Base-by-base conservation (phyloP, 2,888 invertebrate genomes). In the Timema cristinae region DNA sequence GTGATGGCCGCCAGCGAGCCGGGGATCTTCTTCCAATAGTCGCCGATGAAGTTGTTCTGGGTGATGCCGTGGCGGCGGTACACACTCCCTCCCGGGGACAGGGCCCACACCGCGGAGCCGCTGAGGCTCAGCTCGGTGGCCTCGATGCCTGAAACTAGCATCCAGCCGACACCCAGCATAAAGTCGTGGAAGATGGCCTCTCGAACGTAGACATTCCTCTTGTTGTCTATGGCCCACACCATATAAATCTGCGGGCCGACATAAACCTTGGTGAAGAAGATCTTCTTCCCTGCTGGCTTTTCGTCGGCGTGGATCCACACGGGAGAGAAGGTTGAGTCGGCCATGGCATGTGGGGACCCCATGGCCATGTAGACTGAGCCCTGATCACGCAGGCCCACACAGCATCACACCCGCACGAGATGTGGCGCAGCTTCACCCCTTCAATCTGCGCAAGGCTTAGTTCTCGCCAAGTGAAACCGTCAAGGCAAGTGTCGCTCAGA, bases 201-300 rank as follows among this genome's bases (percentile, higher is more conserved):
- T 73, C 86, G 78, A 0, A 83, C 84, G 77, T 84, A 86, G 6
- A 85, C 81, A 75, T 82, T 82, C 32, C 80, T 78, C 52, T 80
- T 79, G 67, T 80, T 82, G 77, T 86, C 85, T 50, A 85, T 76
- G 0, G 84, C 85, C 86, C 86, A 86, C 2, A 86, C 82, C 79
- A 82, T 81, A 71, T 77, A 79, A 4, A 79, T 79, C 51, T 78
- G 78, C 13, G 81, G 79, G 10, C 82, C 81, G 56, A 81, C 81
- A 76, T 79, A 82, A 7, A 83, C 83, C 78, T 78, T 81, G 76
- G 80, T 77, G 77, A 82, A 79, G 77, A 80, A 70, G 74, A 78
- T 73, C 78, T 80, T 72, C 75, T 79, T 72, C 32, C 32, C 32
- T 69, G 76, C 77, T 74, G 77, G 75, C 63, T 73, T 75, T 8